These are phyloP conservation scores for Tachyglossus aculeatus DNA, from an alignment of 2,797 vertebrate genomes.

Conservation along the genomic window DNA sequence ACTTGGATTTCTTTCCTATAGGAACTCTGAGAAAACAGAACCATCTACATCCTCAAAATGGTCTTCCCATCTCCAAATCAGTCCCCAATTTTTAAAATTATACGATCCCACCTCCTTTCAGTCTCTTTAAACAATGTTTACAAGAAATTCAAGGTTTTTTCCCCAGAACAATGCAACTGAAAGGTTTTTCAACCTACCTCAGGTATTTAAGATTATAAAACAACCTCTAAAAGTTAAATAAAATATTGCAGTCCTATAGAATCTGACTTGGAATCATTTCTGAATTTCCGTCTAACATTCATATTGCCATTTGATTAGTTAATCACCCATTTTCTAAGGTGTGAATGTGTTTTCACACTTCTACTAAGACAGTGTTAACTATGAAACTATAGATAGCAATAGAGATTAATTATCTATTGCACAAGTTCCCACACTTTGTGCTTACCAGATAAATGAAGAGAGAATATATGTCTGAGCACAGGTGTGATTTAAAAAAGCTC, in stretches of 20 bases:
- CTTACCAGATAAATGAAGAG: constrained; percentile 72
- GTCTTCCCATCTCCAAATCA: neutral
- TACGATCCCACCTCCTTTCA: neutral
- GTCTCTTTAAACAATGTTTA: constrained; percentile 22
- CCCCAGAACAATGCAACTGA: constrained; percentile 39
- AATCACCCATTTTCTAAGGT: constrained; percentile 78
- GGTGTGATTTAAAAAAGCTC: constrained; percentile 71
- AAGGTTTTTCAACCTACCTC: constrained; percentile 47
- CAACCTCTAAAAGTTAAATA: constrained; percentile 54
- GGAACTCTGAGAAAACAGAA: neutral
- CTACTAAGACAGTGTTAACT: constrained; percentile 79
- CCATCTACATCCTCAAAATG: neutral
- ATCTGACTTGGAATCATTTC: constrained; percentile 68
- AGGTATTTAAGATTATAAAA: constrained; percentile 45
- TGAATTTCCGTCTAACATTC: constrained; percentile 72
- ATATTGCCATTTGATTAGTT: constrained; percentile 82
- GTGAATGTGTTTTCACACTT: constrained; percentile 83
- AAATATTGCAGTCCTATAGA: constrained; percentile 55
- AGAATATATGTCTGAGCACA: constrained; percentile 69
- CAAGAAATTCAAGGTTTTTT: constrained; percentile 17
- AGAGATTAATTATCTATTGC: constrained; percentile 82
- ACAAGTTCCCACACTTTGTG: constrained; percentile 76
- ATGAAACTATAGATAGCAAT: constrained; percentile 83
- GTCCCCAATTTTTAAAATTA: neutral
- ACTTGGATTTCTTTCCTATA: neutral